Evolutionary conservation across 2,113 vertebrate species (phyloP), one percentile per base, ranked within the genome.

Genomic region (Rhineura floridana): DNA sequence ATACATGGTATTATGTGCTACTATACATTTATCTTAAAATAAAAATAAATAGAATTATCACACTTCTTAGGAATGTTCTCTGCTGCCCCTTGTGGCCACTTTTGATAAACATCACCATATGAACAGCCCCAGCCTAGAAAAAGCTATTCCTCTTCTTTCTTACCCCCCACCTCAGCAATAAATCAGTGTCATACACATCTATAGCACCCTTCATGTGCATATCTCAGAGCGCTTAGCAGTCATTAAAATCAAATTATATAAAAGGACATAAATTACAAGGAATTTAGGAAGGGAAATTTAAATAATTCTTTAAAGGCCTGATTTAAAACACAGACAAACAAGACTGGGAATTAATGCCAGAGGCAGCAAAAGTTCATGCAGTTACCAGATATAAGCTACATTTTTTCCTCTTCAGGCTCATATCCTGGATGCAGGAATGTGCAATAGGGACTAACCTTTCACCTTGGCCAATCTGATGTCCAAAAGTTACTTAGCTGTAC

Each of bases 211-310:
- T 67, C 67, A 50, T 0, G 0, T 46, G 77, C 12, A 13, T 11
- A 82, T 63, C 65, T 30, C 83, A 75, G 39, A 87, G 13, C 2
- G 23, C 13, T 88, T 17, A 84, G n/a, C 75, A 28, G 9, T 87
- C 76, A 59, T 79, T 89, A 80, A 80, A 80, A 84, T 72, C 21
- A 76, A 92, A 89, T 55, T 0, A 81, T 87, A 87, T 44, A 79
- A 83, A 76, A 88, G 0, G 62, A 72, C 1, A 62, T 50, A 67
- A 62, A 76, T 6, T 85, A 8, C 33, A 90, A 90, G n/a, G n/a
- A n/a, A n/a, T n/a, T n/a, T n/a, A 88, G 44, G 30, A 85, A 93
- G 46, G 10, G 9, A 87, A 89, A 90, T 82, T 72, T 10, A 91
- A 90, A 65, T 52, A 63, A 46, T 82, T 89, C 1, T 86, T 76